Evolutionary conservation across 2,888 invertebrate species (phyloP).

Genomic region (Mamestra brassicae): DNA sequence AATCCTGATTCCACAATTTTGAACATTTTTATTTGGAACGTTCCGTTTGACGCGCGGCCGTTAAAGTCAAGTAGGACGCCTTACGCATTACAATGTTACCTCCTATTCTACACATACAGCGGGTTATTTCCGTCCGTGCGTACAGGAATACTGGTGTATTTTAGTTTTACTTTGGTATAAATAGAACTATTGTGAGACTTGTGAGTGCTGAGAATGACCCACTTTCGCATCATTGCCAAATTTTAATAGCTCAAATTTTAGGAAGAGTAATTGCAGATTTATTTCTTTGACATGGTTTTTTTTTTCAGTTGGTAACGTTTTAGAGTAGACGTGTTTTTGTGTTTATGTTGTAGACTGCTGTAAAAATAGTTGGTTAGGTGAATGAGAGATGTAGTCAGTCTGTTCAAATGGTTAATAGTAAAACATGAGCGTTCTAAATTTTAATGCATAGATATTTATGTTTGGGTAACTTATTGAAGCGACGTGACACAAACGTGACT

Average conservation of each 20-base stretch:
- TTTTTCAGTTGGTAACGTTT: constrained; percentile 42
- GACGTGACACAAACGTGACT: background rate
- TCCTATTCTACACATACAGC: constrained; percentile 67
- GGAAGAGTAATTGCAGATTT: constrained; percentile 65
- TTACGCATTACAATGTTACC: constrained; percentile 59
- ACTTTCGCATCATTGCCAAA: constrained; percentile 81
- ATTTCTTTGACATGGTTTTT: constrained; percentile 65
- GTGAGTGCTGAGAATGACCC: constrained; percentile 80
- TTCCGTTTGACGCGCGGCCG: constrained; percentile 49
- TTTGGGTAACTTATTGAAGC: background rate
- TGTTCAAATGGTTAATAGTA: background rate
- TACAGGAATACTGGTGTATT: constrained; percentile 87
- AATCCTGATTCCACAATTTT: constrained; percentile 29
- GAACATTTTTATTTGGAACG: constrained; percentile 42
- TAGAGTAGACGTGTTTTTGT: constrained; percentile 14
- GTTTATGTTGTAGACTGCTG: constrained; percentile 12
- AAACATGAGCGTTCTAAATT: background rate
- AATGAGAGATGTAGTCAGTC: constrained; percentile 1
- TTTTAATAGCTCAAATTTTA: constrained; percentile 71
- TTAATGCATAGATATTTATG: no score
- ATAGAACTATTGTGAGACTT: constrained; percentile 83
- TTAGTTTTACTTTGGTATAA: constrained; percentile 86
- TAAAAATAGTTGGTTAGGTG: constrained; percentile 16
- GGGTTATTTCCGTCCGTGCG: constrained; percentile 84
- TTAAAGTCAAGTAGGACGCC: constrained; percentile 52